These are phyloP conservation scores for Meloe dianella DNA, from an alignment of 2,888 invertebrate genomes.

Conservation along the genomic window DNA sequence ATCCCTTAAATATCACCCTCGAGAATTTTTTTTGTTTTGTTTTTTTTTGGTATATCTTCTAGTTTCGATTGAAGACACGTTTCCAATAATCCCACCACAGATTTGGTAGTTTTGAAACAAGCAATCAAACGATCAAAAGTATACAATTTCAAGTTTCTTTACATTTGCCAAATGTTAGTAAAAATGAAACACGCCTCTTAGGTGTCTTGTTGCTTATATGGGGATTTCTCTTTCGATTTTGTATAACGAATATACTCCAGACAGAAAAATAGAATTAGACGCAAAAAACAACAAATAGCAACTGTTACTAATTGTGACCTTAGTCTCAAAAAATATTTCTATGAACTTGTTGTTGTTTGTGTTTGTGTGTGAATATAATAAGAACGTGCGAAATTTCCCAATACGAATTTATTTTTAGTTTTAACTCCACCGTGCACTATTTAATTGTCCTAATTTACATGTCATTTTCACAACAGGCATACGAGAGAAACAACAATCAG, in stretches of 20 bases:
- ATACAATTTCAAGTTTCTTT: not conserved
- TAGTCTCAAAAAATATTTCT: not conserved
- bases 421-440: not conserved
- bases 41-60: too few species aligned
- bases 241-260: not conserved
- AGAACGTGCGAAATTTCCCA: not conserved
- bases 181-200: not conserved
- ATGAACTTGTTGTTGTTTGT: not conserved
- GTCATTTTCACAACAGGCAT: not conserved
- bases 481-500: not conserved
- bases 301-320: slow-evolving; percentile 16
- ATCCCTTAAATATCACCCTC: not conserved
- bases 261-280: not conserved
- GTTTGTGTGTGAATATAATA: not conserved
- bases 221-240: too few species aligned
- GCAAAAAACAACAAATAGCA: not conserved
- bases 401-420: slow-evolving; percentile 8
- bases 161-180: not conserved
- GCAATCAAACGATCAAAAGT: not conserved
- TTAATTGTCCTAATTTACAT: slow-evolving; percentile 9
- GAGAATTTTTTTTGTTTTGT: too few species aligned
- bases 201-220: slow-evolving; percentile 4
- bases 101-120: too few species aligned
- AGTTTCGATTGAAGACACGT: not conserved
- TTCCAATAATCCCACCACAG: slow-evolving; percentile 6